phyloP scores from a whole-genome alignment of 2,888 invertebrate species.

The Monopis laevigella region DNA sequence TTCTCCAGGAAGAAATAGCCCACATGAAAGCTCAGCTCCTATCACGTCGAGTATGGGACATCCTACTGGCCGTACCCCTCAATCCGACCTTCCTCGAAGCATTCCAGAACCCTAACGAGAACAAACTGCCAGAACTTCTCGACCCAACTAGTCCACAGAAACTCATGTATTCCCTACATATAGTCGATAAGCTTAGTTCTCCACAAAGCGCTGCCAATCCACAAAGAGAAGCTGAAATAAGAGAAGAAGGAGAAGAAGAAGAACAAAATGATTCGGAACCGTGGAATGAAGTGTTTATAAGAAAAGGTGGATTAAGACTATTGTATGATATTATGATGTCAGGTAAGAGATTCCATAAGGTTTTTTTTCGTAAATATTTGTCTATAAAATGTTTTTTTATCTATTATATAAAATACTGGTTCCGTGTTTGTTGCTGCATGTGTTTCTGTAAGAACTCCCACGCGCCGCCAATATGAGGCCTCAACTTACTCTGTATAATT shows the following conservation, averaged over 20 bases:
- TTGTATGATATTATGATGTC: constrained; percentile 93
- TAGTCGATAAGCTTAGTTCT: constrained; percentile 71
- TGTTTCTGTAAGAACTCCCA: no score
- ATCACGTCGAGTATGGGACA: constrained; percentile 94
- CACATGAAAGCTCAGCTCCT: constrained; percentile 90
- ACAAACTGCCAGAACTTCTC: constrained; percentile 77
- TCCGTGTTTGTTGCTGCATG: no score
- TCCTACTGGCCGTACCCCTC: constrained; percentile 89
- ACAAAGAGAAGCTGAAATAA: constrained; percentile 29
- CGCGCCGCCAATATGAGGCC: no score
- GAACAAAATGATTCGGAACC: constrained; percentile 44
- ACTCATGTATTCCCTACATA: constrained; percentile 94
- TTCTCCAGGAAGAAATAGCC: constrained; percentile 70
- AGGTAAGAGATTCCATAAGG: constrained; percentile 68
- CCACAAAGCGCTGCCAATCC: not conserved
- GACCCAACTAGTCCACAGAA: constrained; percentile 92
- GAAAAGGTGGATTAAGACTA: constrained; percentile 87
- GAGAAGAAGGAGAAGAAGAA: constrained; percentile 32
- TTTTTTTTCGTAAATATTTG: no score
- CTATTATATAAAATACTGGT: no score
- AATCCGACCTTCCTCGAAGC: constrained; percentile 86
- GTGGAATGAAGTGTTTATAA: constrained; percentile 85
- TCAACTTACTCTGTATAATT: no score
- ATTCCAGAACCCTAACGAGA: constrained; percentile 79
- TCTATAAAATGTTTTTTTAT: no score